phyloP scores from a whole-genome alignment of 1,140 invertebrate genomes.

The Myzus persicae region DNA sequence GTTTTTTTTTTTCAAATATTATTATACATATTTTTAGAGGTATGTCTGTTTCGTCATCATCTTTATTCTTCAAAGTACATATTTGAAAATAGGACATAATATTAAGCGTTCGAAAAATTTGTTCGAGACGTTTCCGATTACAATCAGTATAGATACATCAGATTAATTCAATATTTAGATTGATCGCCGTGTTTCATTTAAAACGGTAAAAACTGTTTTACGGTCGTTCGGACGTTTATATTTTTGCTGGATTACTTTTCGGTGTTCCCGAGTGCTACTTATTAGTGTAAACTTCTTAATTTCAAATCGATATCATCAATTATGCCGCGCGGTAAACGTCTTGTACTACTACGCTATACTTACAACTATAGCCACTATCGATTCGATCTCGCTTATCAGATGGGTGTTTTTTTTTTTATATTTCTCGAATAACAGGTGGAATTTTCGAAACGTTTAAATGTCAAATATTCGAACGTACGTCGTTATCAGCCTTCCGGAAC shows the following conservation, averaged over 20 bases:
- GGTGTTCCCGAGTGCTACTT: background rate
- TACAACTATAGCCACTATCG: background rate
- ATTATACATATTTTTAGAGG: background rate
- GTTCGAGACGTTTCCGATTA: background rate
- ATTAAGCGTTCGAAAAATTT: background rate
- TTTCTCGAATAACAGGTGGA: background rate
- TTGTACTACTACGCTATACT: background rate
- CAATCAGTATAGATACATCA: background rate
- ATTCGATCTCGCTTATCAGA: background rate
- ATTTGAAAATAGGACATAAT: background rate
- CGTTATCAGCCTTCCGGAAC: background rate
- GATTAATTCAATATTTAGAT: conserved; percentile 17
- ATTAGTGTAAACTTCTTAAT: conserved; percentile 46
- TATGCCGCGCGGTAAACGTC: background rate
- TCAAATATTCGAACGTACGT: background rate
- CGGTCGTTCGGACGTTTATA: background rate
- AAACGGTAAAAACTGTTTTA: background rate
- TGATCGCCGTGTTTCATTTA: background rate
- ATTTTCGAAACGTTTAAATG: conserved; percentile 17
- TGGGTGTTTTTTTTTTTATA: background rate
- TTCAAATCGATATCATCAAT: conserved; percentile 32
- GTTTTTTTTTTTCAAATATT: background rate
- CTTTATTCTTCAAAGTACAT: background rate
- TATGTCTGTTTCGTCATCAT: background rate
- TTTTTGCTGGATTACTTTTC: background rate